These are phyloP conservation scores for Busseola fusca DNA, from an alignment of 2,888 invertebrate genomes.

Conservation along the genomic window DNA sequence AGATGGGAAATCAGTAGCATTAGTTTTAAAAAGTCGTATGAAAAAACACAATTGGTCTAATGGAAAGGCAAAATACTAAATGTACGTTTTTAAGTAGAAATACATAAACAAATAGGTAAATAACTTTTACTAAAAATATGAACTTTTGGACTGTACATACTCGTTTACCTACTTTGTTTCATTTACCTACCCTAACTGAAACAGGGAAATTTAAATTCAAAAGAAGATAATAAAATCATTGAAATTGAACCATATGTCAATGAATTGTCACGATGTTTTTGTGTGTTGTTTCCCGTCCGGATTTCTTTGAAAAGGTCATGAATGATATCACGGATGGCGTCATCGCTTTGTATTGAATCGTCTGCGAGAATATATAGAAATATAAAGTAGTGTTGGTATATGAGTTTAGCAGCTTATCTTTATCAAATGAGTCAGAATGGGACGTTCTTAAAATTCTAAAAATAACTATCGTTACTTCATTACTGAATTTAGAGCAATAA, in stretches of 20 bases:
- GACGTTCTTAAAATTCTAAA: constrained; percentile 11
- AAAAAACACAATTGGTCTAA: not conserved
- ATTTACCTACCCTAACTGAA: not conserved
- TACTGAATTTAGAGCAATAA: constrained; percentile 38
- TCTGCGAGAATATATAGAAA: constrained; percentile 32
- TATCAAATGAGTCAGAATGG: constrained; percentile 42
- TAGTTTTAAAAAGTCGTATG: not conserved
- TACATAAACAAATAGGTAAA: not conserved
- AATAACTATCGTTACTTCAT: constrained; percentile 49
- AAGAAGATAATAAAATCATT: not conserved
- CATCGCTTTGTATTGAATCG: constrained; percentile 55
- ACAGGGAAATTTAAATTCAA: not conserved
- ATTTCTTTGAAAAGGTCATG: constrained; percentile 55
- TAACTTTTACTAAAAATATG: not conserved
- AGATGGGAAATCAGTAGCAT: not conserved
- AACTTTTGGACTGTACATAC: not conserved
- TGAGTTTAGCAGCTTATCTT: constrained; percentile 44
- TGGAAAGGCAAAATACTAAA: not conserved
- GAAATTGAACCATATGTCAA: not conserved
- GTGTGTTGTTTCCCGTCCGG: constrained; percentile 45
- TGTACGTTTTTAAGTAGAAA: not conserved
- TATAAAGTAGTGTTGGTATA: constrained; percentile 31
- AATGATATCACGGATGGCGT: constrained; percentile 64
- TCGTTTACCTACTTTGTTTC: not conserved
- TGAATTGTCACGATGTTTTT: constrained; percentile 1